Conservation (phyloP, 2,113 vertebrate species). For the Cyprinus carpio region DNA sequence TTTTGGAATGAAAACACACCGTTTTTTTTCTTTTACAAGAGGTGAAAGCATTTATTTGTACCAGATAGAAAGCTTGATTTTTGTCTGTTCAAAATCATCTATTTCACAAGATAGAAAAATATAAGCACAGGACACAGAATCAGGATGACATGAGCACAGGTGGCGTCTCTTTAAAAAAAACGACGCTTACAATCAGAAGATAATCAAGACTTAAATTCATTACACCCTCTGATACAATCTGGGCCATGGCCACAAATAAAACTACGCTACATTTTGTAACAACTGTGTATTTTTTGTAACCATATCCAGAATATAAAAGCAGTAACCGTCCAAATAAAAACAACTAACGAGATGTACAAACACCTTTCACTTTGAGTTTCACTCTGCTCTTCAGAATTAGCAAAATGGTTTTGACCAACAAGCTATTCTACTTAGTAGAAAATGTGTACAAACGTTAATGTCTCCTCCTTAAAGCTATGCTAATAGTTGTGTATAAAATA, state of each 20-base stretch:
- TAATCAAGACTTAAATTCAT: neutral
- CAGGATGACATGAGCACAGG: neutral
- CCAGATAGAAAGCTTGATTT: slow-evolving; percentile 26
- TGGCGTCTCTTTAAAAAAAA: neutral
- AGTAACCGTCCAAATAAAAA: neutral
- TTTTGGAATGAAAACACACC: neutral
- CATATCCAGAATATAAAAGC: slow-evolving; percentile 1
- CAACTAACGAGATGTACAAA: neutral
- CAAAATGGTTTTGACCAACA: slow-evolving; percentile 39
- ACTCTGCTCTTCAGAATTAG: slow-evolving; percentile 12
- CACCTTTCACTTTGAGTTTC: slow-evolving; percentile 3
- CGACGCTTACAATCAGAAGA: neutral
- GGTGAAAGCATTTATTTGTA: slow-evolving; percentile 34
- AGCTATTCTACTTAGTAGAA: slow-evolving; percentile 86
- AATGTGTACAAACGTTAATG: slow-evolving; percentile 72
- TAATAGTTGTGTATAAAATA: slow-evolving; percentile 85
- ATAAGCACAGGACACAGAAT: slow-evolving; percentile 9
- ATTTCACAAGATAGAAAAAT: slow-evolving; percentile 14
- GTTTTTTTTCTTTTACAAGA: neutral
- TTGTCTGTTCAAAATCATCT: slow-evolving; percentile 22
- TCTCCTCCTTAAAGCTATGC: slow-evolving; percentile 74
- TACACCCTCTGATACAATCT: neutral
- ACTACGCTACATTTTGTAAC: neutral
- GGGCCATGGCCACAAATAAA: neutral
- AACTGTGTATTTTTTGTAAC: neutral